These are phyloP conservation scores for Sphecodes monilicornis DNA, from an alignment of 2,888 invertebrate genomes.

Conservation along the genomic window DNA sequence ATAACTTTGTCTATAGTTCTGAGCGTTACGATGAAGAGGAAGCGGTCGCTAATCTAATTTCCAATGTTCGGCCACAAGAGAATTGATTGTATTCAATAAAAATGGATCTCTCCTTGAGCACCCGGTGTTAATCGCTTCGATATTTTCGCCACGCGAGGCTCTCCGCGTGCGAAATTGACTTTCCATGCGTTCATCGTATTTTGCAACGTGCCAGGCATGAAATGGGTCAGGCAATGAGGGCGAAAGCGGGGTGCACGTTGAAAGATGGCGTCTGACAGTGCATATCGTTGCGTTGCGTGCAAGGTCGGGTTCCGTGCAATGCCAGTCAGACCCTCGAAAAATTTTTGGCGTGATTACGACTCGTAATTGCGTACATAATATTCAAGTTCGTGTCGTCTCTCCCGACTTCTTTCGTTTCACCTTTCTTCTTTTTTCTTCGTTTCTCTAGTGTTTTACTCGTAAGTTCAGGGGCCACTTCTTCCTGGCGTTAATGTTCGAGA, in stretches of 20 bases:
- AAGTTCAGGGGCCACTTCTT: background rate
- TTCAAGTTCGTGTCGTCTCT: constrained; percentile 35
- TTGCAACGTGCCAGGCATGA: constrained; percentile 71
- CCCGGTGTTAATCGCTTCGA: constrained; percentile 12
- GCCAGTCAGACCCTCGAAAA: constrained; percentile 60
- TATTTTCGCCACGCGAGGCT: constrained; percentile 36
- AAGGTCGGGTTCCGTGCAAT: constrained; percentile 64
- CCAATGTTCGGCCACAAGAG: background rate
- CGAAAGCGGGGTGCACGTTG: constrained; percentile 56
- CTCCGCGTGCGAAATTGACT: constrained; percentile 52
- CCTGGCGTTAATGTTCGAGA: background rate
- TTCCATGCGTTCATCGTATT: constrained; percentile 51
- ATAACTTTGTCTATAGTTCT: too few relatives aligned
- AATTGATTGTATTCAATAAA: background rate
- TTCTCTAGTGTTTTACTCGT: background rate
- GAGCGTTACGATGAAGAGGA: too few relatives aligned
- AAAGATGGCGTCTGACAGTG: constrained; percentile 66
- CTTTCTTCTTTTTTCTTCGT: background rate
- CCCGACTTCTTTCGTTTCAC: background rate
- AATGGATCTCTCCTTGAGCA: background rate
- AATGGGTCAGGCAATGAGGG: constrained; percentile 79
- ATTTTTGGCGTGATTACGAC: constrained; percentile 37
- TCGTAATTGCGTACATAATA: constrained; percentile 48
- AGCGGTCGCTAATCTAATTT: background rate
- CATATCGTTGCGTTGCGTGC: constrained; percentile 64